These are phyloP conservation scores for Schrankia costaestrigalis DNA, from an alignment of 2,888 invertebrate genomes.

Conservation along the genomic window DNA sequence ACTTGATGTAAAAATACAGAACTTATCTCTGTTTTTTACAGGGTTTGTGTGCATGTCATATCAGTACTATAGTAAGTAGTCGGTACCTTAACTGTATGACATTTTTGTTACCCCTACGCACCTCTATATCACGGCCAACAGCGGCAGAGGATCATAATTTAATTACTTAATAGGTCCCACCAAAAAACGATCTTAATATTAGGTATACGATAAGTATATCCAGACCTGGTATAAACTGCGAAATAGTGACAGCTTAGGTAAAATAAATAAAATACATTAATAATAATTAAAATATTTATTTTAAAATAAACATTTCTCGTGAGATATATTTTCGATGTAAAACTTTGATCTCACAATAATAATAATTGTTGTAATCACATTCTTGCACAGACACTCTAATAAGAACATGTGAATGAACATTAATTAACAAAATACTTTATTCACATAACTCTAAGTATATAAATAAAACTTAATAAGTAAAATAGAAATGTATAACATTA, in stretches of 20 bases:
- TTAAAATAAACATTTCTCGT: constrained; percentile 44
- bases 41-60: too few relatives aligned
- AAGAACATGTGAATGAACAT: constrained; percentile 38
- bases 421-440: constrained; percentile 35
- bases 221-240: neutral
- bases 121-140: too few relatives aligned
- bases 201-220: neutral
- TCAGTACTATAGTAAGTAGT: too few relatives aligned
- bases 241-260: neutral
- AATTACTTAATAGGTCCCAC: too few relatives aligned
- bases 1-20: too few relatives aligned
- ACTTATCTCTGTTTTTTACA: too few relatives aligned
- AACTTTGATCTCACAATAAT: constrained; percentile 37
- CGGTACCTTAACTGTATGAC: too few relatives aligned
- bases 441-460: constrained; percentile 50
- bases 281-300: constrained; percentile 45
- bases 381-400: constrained; percentile 50
- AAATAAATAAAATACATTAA: neutral
- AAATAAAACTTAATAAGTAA: too few relatives aligned
- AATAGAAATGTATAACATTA: constrained; percentile 30
- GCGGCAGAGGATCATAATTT: too few relatives aligned
- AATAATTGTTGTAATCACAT: constrained; percentile 31
- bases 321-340: constrained; percentile 38
- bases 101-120: too few relatives aligned
- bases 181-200: too few relatives aligned